phyloP scores from a whole-genome alignment of 2,113 vertebrate genomes.

The Hemiscyllium ocellatum region DNA sequence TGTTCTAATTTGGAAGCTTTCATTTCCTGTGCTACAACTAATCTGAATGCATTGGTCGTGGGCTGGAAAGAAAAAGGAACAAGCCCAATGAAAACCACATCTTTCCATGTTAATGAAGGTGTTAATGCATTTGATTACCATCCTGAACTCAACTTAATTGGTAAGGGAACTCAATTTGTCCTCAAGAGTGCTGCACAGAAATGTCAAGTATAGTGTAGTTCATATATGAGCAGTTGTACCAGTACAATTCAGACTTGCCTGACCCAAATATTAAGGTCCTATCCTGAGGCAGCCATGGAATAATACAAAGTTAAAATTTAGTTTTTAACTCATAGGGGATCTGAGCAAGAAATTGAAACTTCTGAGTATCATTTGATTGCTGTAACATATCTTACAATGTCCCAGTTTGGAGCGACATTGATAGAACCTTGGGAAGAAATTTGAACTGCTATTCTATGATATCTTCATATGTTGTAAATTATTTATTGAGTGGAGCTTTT shows the following conservation, averaged over 20 bases:
- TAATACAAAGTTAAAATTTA: neutral
- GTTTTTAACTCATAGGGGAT: neutral
- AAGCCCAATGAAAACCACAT: constrained; percentile 50
- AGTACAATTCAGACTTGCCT: neutral
- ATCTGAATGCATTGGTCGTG: constrained; percentile 54
- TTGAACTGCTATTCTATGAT: neutral
- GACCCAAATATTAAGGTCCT: neutral
- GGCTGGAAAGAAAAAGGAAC: constrained; percentile 61
- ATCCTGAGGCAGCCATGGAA: neutral
- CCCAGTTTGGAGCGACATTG: neutral
- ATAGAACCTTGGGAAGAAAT: neutral
- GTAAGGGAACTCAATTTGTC: constrained; percentile 47
- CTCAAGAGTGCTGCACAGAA: neutral
- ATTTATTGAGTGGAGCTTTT: neutral
- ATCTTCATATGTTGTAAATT: neutral
- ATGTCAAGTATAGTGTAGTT: neutral
- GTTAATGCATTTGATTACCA: constrained; percentile 66
- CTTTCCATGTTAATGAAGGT: constrained; percentile 56
- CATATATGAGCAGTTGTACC: neutral
- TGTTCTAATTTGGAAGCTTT: constrained; percentile 61
- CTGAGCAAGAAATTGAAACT: neutral
- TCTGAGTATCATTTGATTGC: neutral
- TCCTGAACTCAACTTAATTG: constrained; percentile 62
- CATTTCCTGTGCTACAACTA: constrained; percentile 62
- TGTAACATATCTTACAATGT: neutral